Evolutionary conservation across 2,888 invertebrate species (phyloP), one percentile per base, ranked within the genome.

Genomic region (Exocentrus adspersus): DNA sequence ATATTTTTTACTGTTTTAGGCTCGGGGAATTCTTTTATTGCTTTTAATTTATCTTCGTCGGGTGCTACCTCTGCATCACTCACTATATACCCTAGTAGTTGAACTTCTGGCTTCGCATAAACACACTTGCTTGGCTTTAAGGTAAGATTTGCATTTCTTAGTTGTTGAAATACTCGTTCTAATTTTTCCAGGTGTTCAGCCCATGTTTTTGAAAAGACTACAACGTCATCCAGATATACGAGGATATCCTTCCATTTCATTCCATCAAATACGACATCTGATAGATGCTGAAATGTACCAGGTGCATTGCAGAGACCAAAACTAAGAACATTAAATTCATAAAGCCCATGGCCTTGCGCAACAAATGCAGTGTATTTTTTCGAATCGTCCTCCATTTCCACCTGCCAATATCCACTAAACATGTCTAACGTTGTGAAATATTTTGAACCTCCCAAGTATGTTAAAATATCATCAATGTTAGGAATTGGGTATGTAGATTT

Each of bases 291-390:
- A 46, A n/a, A n/a, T n/a, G n/a, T n/a, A n/a, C n/a, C n/a, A n/a
- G n/a, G n/a, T n/a, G n/a, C n/a, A n/a, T n/a, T 71, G 43, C 68
- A 70, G 20, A 70, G 50, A 7, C 71, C 73, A 58, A 72, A 72
- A 30, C 63, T 60, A 32, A 73, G 37, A 20, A 60, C 60, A 12
- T 65, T 65, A 46, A 72, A 72, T 57, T 71, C 63, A 24, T 60
- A 72, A 19, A 65, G 54, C 7, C 72, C 72, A 50, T 63, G 53
- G 28, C 60, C 65, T 28, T 63, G 64, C n/a, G n/a, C n/a, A n/a
- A n/a, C n/a, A n/a, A n/a, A n/a, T n/a, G n/a, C n/a, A 12, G 65
- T 67, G 9, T 63, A 53, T 10, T 71, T 20, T 4, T 21, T 37
- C 9, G 60, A 46, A n/a, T n/a, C n/a, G n/a, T n/a, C n/a, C n/a